Evolutionary conservation across 2,797 vertebrate species (phyloP).

Genomic region (Diceros bicornis): DNA sequence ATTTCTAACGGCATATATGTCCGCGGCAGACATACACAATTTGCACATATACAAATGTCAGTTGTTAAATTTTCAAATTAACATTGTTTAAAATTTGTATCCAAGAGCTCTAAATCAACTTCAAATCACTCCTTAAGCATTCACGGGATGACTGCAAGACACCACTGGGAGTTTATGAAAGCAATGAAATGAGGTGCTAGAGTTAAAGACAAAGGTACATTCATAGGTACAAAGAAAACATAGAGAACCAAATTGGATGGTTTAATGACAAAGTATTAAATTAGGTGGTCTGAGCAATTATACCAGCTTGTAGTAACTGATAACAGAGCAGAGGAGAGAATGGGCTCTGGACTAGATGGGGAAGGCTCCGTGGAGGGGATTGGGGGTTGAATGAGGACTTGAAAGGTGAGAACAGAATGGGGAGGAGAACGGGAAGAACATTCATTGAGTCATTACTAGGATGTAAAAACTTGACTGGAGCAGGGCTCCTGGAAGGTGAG

Average conservation of each 20-base stretch:
- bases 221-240: background rate
- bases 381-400: background rate
- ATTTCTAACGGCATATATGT: background rate
- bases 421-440: background rate
- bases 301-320: background rate
- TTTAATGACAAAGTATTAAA: background rate
- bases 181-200: no score
- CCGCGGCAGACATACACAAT: background rate
- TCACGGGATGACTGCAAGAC: fast-evolving
- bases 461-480: background rate
- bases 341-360: background rate
- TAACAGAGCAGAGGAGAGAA: background rate
- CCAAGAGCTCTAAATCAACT: background rate
- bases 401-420: background rate
- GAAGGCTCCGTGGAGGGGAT: background rate
- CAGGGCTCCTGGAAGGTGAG: background rate
- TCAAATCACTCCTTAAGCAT: background rate
- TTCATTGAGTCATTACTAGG: background rate
- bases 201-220: background rate
- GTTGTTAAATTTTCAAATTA: background rate
- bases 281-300: background rate
- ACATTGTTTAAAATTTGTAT: background rate
- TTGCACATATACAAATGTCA: background rate
- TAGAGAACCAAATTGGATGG: background rate
- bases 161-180: background rate